phyloP scores from a whole-genome alignment of 2,888 invertebrate species.

The Cosmia trapezina region DNA sequence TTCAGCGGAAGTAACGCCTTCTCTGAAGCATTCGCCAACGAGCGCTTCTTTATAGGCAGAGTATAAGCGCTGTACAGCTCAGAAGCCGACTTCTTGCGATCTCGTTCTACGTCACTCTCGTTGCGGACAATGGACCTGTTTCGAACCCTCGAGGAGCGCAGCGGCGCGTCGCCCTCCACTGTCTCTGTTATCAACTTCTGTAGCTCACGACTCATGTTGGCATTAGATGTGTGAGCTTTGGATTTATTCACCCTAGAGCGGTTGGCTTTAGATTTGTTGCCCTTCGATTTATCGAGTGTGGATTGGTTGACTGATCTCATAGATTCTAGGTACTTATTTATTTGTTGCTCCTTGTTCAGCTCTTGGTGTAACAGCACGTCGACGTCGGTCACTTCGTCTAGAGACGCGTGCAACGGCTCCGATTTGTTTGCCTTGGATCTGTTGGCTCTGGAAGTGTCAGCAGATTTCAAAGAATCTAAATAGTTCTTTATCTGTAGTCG shows the following conservation, averaged over 20 bases:
- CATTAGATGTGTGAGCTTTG: constrained; percentile 40
- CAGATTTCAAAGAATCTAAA: constrained; percentile 55
- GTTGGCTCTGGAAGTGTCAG: constrained; percentile 44
- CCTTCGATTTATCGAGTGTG: constrained; percentile 48
- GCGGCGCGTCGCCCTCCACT: constrained; percentile 71
- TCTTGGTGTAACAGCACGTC: constrained; percentile 79
- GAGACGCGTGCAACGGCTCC: constrained; percentile 72
- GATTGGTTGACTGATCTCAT: constrained; percentile 63
- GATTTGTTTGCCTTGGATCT: constrained; percentile 36
- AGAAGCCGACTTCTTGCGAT: constrained; percentile 67
- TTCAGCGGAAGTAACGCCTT: constrained; percentile 74
- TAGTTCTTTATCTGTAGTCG: constrained; percentile 63
- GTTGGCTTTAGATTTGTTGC: constrained; percentile 37
- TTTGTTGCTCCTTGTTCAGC: constrained; percentile 68
- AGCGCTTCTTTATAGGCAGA: constrained; percentile 83
- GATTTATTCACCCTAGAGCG: constrained; percentile 12
- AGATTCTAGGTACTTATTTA: constrained; percentile 37
- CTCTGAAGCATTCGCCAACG: constrained; percentile 61
- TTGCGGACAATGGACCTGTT: constrained; percentile 55
- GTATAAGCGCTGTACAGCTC: constrained; percentile 73
- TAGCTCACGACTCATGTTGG: constrained; percentile 69
- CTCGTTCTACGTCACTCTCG: constrained; percentile 15
- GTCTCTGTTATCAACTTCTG: constrained; percentile 76
- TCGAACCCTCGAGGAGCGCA: constrained; percentile 67
- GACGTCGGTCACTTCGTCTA: constrained; percentile 70